Evolutionary conservation across 2,797 vertebrate species (phyloP).

Genomic region (Phrynocephalus forsythii): DNA sequence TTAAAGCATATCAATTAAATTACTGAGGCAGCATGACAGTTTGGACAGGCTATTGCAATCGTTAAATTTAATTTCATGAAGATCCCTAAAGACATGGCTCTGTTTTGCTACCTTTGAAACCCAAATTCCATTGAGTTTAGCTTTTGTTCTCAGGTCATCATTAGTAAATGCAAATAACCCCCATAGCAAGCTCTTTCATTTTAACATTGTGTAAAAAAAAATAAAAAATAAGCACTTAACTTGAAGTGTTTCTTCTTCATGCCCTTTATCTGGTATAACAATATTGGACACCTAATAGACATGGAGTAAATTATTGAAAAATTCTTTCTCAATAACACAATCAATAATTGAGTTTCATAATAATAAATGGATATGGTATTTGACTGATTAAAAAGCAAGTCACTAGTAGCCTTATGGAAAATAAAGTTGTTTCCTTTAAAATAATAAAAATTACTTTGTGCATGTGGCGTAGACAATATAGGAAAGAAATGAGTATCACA

Average conservation of each 20-base stretch:
- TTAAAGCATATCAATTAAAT: constrained; percentile 69
- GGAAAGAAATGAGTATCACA: constrained; percentile 42
- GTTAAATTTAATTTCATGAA: constrained; percentile 72
- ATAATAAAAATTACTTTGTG: neutral
- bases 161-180: constrained; percentile 65
- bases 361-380: constrained; percentile 54
- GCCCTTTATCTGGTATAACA: constrained; percentile 47
- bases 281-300: constrained; percentile 28
- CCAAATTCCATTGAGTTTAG: constrained; percentile 53
- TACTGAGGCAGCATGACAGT: constrained; percentile 72
- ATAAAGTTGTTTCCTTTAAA: constrained; percentile 30
- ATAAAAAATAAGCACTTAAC: neutral
- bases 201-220: constrained; percentile 6
- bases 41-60: constrained; percentile 74
- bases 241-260: constrained; percentile 29
- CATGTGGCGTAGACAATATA: constrained; percentile 38
- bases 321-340: constrained; percentile 44
- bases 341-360: constrained; percentile 62
- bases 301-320: constrained; percentile 32
- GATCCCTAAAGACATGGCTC: constrained; percentile 74
- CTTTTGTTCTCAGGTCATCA: constrained; percentile 72
- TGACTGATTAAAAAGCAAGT: constrained; percentile 64
- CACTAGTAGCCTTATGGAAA: constrained; percentile 49
- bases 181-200: constrained; percentile 1
- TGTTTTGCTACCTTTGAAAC: constrained; percentile 68